Evolutionary conservation across 2,113 vertebrate species (phyloP), one percentile per base, ranked within the genome.

Genomic region (Chamaea fasciata): DNA sequence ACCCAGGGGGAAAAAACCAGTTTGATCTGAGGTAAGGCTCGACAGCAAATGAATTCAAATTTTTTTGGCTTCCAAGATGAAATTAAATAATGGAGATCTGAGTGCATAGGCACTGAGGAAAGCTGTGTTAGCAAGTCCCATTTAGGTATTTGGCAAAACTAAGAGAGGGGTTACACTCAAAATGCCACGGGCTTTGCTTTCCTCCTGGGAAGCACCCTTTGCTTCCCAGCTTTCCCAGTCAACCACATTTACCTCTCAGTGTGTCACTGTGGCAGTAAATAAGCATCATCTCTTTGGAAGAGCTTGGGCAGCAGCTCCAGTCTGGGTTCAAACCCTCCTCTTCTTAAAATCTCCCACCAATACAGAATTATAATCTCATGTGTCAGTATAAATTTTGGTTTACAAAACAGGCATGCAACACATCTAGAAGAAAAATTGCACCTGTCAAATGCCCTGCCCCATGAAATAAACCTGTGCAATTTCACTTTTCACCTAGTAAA

Each of bases 401-500:
- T 97, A 97, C 97, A 97, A 98, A 98, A 96, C 95, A 97, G 93
- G 96, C 95, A 96, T 97, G 96, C 88, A 98, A 97, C 96, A 97
- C 95, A 96, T 92, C 97, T 85, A 94, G 94, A 98, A 97, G 98
- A 98, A 98, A 98, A 98, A 98, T 97, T 97, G 95, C 97, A 98
- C 98, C 97, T 98, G 98, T 98, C 98, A 98, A 98, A 97, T 97
- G 94, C 95, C 96, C 96, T 96, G 92, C 94, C 88, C 95, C 94
- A 82, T 94, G 97, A 98, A 97, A 97, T 97, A 97, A 97, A 98
- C 97, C 98, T 98, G 98, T 14, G 65, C 92, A 98, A 97, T 97
- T 97, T 98, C 97, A 98, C 97, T 98, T 98, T 98, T 98, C 98
- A 98, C 97, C 97, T 98, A 98, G 97, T 98, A 98, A 98, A 98